These are phyloP conservation scores for Lysiphlebus fabarum DNA, from an alignment of 1,140 invertebrate genomes.

Conservation along the genomic window DNA sequence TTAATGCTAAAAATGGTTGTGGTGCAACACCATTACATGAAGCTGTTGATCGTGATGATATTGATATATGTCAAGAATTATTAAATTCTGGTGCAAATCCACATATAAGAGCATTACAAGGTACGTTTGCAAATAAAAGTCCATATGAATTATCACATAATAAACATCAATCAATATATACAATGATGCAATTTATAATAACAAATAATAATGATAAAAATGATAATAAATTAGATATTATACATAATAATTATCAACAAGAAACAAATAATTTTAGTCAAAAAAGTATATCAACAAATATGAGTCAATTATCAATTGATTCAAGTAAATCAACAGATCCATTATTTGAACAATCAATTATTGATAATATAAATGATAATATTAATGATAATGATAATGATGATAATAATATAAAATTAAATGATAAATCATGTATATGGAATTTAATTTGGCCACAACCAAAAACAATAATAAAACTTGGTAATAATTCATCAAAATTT, in stretches of 20 bases:
- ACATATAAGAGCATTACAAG: constrained; percentile 56
- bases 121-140: constrained; percentile 55
- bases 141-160: constrained; percentile 54
- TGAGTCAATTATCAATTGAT: constrained; percentile 48
- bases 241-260: constrained; percentile 37
- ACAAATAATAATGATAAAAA: constrained; percentile 27
- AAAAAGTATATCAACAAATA: constrained; percentile 42
- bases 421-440: constrained; percentile 41
- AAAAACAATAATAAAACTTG: constrained; percentile 59
- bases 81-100: constrained; percentile 60
- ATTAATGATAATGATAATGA: constrained; percentile 36
- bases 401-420: constrained; percentile 35
- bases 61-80: constrained; percentile 58
- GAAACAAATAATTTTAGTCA: constrained; percentile 41
- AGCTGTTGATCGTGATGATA: constrained; percentile 60
- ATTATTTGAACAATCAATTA: constrained; percentile 35
- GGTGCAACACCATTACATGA: constrained; percentile 65
- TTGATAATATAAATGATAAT: constrained; percentile 41
- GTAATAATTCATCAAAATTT: constrained; percentile 52
- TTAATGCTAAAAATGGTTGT: constrained; percentile 58
- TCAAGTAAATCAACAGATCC: constrained; percentile 48
- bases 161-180: constrained; percentile 49
- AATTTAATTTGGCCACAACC: constrained; percentile 64
- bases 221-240: constrained; percentile 41
- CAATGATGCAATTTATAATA: constrained; percentile 46